Percentiles rank a stretch among this genome's conserved stretches.
These are phyloP conservation scores for Drosophila ambigua DNA, from an alignment of 1,140 invertebrate genomes.

Conservation along the genomic window DNA sequence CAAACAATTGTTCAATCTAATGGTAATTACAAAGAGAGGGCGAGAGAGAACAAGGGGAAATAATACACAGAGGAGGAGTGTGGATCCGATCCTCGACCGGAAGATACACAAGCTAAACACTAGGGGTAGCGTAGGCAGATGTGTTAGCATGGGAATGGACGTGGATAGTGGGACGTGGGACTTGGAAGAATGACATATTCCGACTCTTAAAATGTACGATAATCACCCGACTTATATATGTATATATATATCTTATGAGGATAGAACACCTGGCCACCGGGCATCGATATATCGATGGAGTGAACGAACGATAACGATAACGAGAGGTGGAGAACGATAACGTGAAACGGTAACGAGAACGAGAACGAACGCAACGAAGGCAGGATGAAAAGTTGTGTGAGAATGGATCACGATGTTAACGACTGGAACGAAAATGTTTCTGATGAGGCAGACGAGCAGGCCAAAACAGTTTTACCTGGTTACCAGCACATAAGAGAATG, in stretches of 20 bases:
- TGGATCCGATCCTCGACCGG: slow-evolving; percentile 23
- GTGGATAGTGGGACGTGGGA: not conserved
- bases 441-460: slow-evolving; percentile 41
- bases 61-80: slow-evolving; percentile 26
- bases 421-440: slow-evolving; percentile 31
- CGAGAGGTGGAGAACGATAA: slow-evolving; percentile 52
- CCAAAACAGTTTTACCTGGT: slow-evolving; percentile 71
- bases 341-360: slow-evolving; percentile 68
- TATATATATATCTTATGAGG: slow-evolving; percentile 10
- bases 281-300: slow-evolving; percentile 16
- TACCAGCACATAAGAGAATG: slow-evolving; percentile 43
- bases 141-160: slow-evolving; percentile 41
- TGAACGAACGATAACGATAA: slow-evolving; percentile 49
- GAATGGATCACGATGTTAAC: slow-evolving; percentile 41
- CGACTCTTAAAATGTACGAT: slow-evolving; percentile 10
- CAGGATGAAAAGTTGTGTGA: slow-evolving; percentile 49
- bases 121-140: slow-evolving; percentile 18
- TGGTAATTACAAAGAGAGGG: slow-evolving; percentile 69
- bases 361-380: slow-evolving; percentile 61
- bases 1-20: slow-evolving; percentile 47
- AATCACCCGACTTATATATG: slow-evolving; percentile 9
- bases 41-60: slow-evolving; percentile 25
- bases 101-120: slow-evolving; percentile 22
- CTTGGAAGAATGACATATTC: slow-evolving; percentile 49
- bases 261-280: slow-evolving; percentile 2